Base-by-base conservation (phyloP, 2,888 invertebrate genomes). In the Tetragnatha montana region DNA sequence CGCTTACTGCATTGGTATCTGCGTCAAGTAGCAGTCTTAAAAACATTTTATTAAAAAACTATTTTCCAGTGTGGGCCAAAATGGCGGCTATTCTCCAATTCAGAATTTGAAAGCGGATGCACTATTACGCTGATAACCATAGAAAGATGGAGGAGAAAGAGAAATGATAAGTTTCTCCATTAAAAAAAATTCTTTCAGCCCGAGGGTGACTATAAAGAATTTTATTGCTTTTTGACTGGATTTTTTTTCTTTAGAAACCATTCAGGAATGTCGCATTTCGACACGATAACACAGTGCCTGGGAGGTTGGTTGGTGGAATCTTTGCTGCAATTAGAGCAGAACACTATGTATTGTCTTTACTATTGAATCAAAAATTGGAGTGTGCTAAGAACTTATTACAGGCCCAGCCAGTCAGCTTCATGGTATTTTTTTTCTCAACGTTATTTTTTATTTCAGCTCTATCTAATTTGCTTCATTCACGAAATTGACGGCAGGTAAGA, bases 241-340 rank as follows among this genome's bases (percentile, higher is more conserved):
- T 19, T 70, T 17, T 70, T 81, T 70, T 69, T 76, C 47, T 12
- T 49, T n/a, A 14, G 21, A n/a, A 17, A 19, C 71, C 35, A 17
- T 14, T 69, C 19, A 80, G 70, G 80, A 85, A 80, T 84, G 70
- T 79, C 76, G 74, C 69, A 74, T 76, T 84, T 69, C 85, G 89
- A 50, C 89, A 89, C 85, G 79, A 83, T 85, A 89, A 89, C 89
- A 89, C 85, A 89, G 81, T 89, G 85, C 89, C 89, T 76, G 73
- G 75, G 71, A 81, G 81, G 74, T 84, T 50, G 69, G 76, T 84
- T 68, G 76, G 19, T 76, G 76, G 51, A 83, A 60, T 83, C 60
- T 74, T 74, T 51, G 78, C 51, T 79, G 60, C 60, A 73, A 78
- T 47, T 84, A 78, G 85, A 86, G 85, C 76, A 71, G 85, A 86